Evolutionary conservation across 2,113 vertebrate genomes (phyloP).

Genomic region (Gnathonemus longibarbis): DNA sequence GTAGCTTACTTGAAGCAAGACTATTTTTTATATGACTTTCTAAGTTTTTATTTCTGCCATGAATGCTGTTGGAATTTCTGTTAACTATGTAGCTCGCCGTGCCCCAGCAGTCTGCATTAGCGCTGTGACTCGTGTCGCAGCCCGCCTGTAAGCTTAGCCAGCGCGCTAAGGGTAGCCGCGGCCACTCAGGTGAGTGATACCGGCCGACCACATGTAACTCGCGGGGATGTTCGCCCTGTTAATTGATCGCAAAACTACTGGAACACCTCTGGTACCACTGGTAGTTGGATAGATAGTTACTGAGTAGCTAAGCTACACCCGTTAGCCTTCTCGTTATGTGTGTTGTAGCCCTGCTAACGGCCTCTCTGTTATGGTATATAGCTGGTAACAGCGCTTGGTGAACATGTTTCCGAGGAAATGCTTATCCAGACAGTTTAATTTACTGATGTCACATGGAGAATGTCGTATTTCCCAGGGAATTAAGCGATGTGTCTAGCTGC

Average conservation of each 20-base stretch:
- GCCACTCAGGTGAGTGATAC: constrained; percentile 10
- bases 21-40: background rate
- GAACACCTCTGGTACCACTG: background rate
- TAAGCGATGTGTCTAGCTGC: background rate
- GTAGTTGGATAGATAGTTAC: background rate
- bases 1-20: background rate
- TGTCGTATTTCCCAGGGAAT: background rate
- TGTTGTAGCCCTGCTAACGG: background rate
- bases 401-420: background rate
- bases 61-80: background rate
- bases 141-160: background rate
- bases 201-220: background rate
- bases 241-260: background rate
- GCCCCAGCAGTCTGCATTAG: background rate
- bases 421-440: background rate
- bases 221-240: background rate
- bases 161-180: background rate
- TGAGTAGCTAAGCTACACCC: background rate
- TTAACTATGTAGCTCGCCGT: background rate
- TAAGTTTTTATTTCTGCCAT: background rate
- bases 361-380: background rate
- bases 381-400: background rate
- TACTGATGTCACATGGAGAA: background rate
- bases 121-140: background rate
- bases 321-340: background rate